Evolutionary conservation across 2,113 vertebrate genomes (phyloP).

Genomic region (Columba janthina): DNA sequence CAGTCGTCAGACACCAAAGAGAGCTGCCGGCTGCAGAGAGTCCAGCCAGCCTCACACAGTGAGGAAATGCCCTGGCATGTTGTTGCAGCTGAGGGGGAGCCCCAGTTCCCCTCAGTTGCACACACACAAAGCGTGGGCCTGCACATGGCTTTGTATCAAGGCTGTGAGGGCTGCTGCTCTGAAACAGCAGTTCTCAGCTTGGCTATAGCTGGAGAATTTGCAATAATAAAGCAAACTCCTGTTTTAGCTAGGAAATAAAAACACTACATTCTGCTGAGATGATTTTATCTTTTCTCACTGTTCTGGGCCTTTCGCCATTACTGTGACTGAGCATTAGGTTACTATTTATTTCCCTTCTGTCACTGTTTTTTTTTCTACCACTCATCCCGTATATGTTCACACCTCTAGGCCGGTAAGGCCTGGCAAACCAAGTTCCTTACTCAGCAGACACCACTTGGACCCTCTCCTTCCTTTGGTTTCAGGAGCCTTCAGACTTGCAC

Average conservation of each 20-base stretch:
- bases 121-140: rapidly evolving
- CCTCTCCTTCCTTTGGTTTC: background rate
- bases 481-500: background rate
- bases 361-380: background rate
- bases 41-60: rapidly evolving
- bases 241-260: background rate
- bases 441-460: background rate
- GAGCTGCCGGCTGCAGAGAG: rapidly evolving
- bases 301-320: background rate
- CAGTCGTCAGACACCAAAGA: background rate
- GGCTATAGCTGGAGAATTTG: background rate
- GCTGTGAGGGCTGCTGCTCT: background rate
- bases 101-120: background rate
- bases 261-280: rapidly evolving
- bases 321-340: background rate
- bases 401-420: background rate
- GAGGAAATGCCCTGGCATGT: background rate
- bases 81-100: background rate
- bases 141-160: background rate
- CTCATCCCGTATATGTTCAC: background rate
- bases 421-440: background rate
- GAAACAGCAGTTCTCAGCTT: background rate
- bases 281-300: background rate
- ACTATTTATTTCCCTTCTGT: background rate
- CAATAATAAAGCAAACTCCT: background rate